Conservation (phyloP, 2,797 vertebrate species). For the Alosa sapidissima region DNA sequence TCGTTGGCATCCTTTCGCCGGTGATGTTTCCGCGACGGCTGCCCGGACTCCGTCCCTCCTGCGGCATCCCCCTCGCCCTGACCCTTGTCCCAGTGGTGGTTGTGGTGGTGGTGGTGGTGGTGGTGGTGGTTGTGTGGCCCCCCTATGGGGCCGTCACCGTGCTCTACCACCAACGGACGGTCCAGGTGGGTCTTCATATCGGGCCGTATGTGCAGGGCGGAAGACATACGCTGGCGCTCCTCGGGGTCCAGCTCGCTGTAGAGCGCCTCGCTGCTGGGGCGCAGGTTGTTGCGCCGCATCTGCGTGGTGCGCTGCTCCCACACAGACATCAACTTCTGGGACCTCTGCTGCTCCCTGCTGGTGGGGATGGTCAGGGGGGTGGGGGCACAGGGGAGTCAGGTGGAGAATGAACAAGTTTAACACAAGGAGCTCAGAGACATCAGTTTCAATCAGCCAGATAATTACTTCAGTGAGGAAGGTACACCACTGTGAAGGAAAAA, state of each 20-base stretch:
- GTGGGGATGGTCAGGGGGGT: neutral
- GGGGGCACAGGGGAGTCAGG: neutral
- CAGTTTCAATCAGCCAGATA: neutral
- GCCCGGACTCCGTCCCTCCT: constrained; percentile 52
- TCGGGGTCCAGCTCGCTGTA: constrained; percentile 89
- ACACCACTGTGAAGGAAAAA: constrained; percentile 33
- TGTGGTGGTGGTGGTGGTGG: neutral
- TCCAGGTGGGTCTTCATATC: constrained; percentile 95
- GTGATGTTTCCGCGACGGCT: constrained; percentile 71
- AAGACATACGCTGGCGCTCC: constrained; percentile 78
- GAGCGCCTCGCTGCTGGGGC: constrained; percentile 87
- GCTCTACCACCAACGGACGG: constrained; percentile 88
- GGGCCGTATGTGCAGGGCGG: constrained; percentile 81
- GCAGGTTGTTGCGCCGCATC: constrained; percentile 87
- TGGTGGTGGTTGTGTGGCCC: constrained; percentile 42
- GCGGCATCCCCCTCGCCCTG: constrained; percentile 48
- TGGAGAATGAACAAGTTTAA: neutral
- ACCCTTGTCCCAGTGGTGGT: constrained; percentile 50
- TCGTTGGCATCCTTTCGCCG: constrained; percentile 73
- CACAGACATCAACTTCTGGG: constrained; percentile 87
- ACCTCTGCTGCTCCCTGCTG: constrained; percentile 90
- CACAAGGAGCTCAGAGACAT: neutral
- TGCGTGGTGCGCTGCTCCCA: constrained; percentile 94
- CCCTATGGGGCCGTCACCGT: constrained; percentile 62
- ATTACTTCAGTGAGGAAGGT: constrained; percentile 27